Base-by-base conservation (phyloP, 2,797 vertebrate species). In the Selene dorsalis region DNA sequence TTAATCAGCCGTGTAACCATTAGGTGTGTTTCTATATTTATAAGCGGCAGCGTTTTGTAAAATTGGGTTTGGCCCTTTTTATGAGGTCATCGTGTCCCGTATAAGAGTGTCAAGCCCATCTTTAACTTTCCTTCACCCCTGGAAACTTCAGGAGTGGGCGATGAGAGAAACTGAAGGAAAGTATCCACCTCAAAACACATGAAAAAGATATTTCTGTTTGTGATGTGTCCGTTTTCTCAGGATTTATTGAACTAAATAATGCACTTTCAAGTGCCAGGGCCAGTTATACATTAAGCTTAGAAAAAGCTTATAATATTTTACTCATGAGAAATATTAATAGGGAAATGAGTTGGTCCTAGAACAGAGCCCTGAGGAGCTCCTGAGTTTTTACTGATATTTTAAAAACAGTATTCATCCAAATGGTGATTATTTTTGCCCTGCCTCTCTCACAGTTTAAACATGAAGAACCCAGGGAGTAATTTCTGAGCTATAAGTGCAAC, bases 1-100 rank as follows among this genome's bases (percentile, higher is more conserved):
- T 67, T 56, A 59, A 48, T 28, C 17, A 57, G 55, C 47, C 18
- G 0, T 72, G 28, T 76, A 58, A 80, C 82, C 2, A 4, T 69
- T 47, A 50, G 62, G 30, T 79, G 66, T 75, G 75, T 45, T 73
- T 75, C 77, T 86, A 68, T 74, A 80, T 88, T 77, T 84, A 76
- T 50, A 17, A 48, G 43, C 43, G 59, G 67, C 50, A 73, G 52
- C 10, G 0, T 57, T 75, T 77, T 55, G 20, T 69, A 48, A 78
- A 83, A 65, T 68, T 32, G 75, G 50, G 66, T 67, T 80, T 65
- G 75, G 64, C 7, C 22, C 13, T 20, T 82, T 90, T 88, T 72
- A 87, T 78, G 65, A 84, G 88, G 83, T 86, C 85, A 85, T 32
- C 2, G 1, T 66, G 59, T 64, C 30, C 14, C 52, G 56, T 66